These are phyloP conservation scores for Grallaria varia DNA, from an alignment of 2,113 vertebrate genomes.

Conservation along the genomic window DNA sequence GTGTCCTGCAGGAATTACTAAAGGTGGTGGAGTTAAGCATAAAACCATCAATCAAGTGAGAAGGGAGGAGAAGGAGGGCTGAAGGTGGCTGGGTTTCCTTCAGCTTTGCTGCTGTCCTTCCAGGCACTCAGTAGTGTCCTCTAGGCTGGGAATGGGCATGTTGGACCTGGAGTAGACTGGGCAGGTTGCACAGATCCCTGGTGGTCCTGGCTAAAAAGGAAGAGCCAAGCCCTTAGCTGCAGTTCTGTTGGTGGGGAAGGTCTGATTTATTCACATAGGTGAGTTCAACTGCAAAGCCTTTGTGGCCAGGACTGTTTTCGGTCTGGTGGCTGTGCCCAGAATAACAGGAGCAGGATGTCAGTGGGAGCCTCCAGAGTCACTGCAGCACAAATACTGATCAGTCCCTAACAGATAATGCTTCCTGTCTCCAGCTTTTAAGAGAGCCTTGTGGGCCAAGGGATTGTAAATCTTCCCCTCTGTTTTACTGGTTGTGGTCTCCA, in stretches of 20 bases:
- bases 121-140: background rate
- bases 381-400: slow-evolving; percentile 10
- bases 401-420: slow-evolving; percentile 39
- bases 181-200: background rate
- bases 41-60: background rate
- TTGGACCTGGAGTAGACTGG: background rate
- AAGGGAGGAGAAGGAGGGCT: background rate
- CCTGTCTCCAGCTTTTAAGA: slow-evolving; percentile 30
- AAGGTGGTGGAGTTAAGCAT: background rate
- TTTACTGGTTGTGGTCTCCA: background rate
- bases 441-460: background rate
- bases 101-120: background rate
- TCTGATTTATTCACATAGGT: background rate
- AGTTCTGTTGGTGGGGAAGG: background rate
- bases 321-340: slow-evolving; percentile 44
- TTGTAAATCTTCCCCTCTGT: background rate
- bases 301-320: slow-evolving; percentile 1
- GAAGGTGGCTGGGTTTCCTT: background rate
- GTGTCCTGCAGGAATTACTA: background rate
- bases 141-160: background rate
- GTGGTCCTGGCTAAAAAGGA: background rate
- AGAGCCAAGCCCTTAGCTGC: background rate
- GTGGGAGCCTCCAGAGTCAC: slow-evolving; percentile 29
- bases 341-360: slow-evolving; percentile 65
- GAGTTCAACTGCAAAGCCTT: background rate